These are phyloP conservation scores for Branchinecta lynchi DNA, from an alignment of 1,140 invertebrate genomes.

Conservation along the genomic window DNA sequence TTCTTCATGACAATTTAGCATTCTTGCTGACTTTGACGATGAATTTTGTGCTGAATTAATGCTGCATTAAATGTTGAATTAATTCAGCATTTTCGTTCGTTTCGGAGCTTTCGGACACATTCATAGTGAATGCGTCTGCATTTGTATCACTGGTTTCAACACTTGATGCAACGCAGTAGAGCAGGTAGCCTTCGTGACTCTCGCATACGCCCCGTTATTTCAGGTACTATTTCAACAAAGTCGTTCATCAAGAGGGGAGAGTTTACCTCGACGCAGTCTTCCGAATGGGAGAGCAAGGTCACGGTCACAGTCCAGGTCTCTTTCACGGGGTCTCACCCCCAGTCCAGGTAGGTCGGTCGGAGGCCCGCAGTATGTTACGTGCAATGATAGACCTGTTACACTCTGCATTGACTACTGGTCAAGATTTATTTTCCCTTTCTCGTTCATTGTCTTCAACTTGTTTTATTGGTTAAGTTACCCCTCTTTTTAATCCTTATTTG, in stretches of 20 bases:
- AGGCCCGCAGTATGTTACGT: not conserved
- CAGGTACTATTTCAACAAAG: not conserved
- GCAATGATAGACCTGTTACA: not conserved
- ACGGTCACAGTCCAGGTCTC: not conserved
- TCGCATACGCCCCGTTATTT: too few species aligned
- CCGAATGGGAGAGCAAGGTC: not conserved
- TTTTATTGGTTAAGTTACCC: constrained; percentile 4
- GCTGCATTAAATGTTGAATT: too few species aligned
- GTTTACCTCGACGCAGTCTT: not conserved
- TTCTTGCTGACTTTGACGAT: too few species aligned
- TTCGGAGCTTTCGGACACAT: too few species aligned
- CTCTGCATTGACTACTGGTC: not conserved
- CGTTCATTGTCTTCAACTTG: not conserved
- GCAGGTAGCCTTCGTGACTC: too few species aligned
- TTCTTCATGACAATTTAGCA: too few species aligned
- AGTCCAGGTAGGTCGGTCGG: not conserved
- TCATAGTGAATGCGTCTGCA: too few species aligned
- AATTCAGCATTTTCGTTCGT: too few species aligned
- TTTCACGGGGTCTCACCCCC: not conserved
- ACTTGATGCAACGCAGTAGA: too few species aligned
- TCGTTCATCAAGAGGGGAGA: not conserved
- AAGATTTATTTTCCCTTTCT: not conserved
- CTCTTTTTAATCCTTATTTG: not conserved
- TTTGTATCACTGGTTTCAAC: too few species aligned
- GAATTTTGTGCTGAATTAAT: too few species aligned